Evolutionary conservation across 2,113 vertebrate genomes (phyloP), one percentile per base, ranked within the genome.

Genomic region (Nothoprocta perdicaria): DNA sequence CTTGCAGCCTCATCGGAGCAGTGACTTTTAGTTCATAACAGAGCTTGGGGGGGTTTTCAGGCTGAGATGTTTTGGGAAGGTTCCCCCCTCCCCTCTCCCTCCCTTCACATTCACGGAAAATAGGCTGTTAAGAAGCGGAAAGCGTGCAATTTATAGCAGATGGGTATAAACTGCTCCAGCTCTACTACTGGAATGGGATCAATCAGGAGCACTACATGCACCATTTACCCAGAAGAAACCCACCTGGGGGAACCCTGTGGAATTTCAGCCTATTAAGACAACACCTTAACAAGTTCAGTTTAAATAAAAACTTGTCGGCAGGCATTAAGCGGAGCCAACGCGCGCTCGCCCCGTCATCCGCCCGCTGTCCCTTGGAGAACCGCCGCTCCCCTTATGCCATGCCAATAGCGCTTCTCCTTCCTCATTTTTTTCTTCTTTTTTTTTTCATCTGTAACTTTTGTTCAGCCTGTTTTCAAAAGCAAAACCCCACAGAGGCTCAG

Each of bases 261-360:
- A 72, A 90, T 75, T 61, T 91, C 38, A 89, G 95, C 95, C 96
- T 97, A 94, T 96, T 96, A 96, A 96, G 97, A 91, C 93, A 97
- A 96, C 96, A 97, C 96, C 94, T 97, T 95, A 94, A 94, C 93
- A 96, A 80, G 65, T 95, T 96, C 93, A 95, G 91, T 95, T 97
- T 96, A 96, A 97, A 95, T 95, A 96, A 94, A 96, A 96, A 95
- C 76, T 96, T 82, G 71, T 97, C 88, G 80, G 92, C 93, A 93
- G 92, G 94, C 92, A 71, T 96, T 95, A 89, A 95, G 86, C 5
- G 10, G 69, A 86, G 69, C 46, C 43, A 94, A 94, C 93, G 77
- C 31, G 33, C 33, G 87, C 10, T 3, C 80, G 88, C 80, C 91
- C 83, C 63, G 31, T 89, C 82, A 89, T 85, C 31, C 12, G 0